Evolutionary conservation across 1,140 invertebrate genomes (phyloP), one percentile per base, ranked within the genome.

Genomic region (Holotrichia oblita): DNA sequence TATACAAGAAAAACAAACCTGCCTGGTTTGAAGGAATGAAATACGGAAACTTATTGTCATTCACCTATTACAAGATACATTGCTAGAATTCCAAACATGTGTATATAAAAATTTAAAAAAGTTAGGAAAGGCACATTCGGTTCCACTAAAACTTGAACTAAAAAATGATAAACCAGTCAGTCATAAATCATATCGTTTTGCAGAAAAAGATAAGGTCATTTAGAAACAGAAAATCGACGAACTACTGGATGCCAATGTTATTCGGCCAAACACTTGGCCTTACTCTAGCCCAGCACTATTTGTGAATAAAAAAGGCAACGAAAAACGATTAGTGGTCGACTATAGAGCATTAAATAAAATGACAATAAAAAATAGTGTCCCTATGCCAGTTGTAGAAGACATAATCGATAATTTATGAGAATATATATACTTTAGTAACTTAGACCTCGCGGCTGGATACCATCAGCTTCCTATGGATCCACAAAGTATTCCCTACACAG

Each of bases 381-480:
- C 44, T 1, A 48, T 48, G 44, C 89, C 90, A 10, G 82, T 86
- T 10, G 88, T 90, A 12, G 85, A 85, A 22, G 86, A 89, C 22
- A 83, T 85, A 55, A 80, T 91, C 40, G 84, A 88, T 74, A 84
- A 83, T 77, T 78, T 90, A 48, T 82, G 83, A 8, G 83, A 83
- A 6, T 73, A 81, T n/a, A 82, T 80, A 34, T 87, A 83, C 61
- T 89, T 89, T 79, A 80, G 84, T 6, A 83, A 85, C 0, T 55
- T 90, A 12, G 88, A 90, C 83, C 74, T 88, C 0, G 81, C 81
- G 0, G 83, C 81, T 40, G 89, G 89, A 6, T 90, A 87, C 81
- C 88, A 87, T 80, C 89, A 91, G 69, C 59, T 79, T 14, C 20
- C 74, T 42, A 40, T 76, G 17, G 40, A 72, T 0, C 14, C 6